Conservation (phyloP, 2,113 vertebrate genomes). For the Lophura nycthemera region DNA sequence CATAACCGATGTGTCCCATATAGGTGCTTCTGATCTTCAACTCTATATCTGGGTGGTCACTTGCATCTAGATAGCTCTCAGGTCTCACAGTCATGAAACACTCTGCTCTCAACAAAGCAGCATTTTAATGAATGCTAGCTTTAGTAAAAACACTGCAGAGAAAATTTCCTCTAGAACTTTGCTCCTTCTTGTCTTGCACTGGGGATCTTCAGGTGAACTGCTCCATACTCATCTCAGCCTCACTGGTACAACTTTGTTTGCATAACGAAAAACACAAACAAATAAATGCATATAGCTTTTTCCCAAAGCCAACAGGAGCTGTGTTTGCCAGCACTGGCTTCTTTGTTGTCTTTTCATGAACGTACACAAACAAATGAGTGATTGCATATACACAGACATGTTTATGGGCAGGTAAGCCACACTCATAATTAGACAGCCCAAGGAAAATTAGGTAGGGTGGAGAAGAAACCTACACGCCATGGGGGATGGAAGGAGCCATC, state of each 20-base stretch:
- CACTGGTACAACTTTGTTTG: background rate
- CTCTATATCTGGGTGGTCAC: background rate
- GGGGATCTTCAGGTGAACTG: background rate
- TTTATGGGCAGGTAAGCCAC: background rate
- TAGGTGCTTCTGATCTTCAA: background rate
- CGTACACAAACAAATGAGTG: background rate
- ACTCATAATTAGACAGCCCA: background rate
- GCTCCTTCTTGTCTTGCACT: background rate
- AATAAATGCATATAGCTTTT: background rate
- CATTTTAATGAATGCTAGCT: background rate
- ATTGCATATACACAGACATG: background rate
- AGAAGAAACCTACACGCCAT: background rate
- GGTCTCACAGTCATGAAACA: background rate
- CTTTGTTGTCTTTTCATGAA: background rate
- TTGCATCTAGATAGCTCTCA: background rate
- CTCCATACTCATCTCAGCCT: background rate
- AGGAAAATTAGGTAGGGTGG: background rate
- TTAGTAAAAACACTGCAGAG: background rate
- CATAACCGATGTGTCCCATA: background rate
- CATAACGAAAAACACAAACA: background rate
- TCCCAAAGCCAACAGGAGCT: background rate
- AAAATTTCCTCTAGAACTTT: background rate
- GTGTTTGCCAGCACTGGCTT: background rate
- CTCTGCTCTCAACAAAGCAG: background rate
- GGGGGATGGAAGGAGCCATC: background rate